phyloP scores from a whole-genome alignment of 2,888 invertebrate species.

The Drosophila hawaiiensis region DNA sequence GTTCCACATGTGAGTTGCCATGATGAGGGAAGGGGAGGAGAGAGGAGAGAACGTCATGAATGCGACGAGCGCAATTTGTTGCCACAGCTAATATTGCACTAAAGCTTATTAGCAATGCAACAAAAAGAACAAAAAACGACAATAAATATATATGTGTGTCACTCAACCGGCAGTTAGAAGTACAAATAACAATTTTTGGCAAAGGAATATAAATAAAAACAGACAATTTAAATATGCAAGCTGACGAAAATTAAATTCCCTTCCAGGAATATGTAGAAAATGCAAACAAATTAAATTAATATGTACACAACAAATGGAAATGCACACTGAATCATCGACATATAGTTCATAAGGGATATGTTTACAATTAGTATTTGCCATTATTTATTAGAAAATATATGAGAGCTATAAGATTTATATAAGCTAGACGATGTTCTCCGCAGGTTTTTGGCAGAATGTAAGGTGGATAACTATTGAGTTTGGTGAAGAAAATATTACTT shows the following conservation, averaged over 20 bases:
- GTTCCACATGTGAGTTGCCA: background rate
- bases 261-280: background rate
- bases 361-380: background rate
- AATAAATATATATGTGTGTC: constrained; percentile 32
- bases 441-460: background rate
- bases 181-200: constrained; percentile 3
- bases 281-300: background rate
- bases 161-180: constrained; percentile 32
- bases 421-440: too few species aligned
- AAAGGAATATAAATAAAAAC: constrained; percentile 33
- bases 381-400: background rate
- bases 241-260: constrained; percentile 4
- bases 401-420: background rate
- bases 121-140: constrained; percentile 19
- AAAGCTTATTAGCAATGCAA: constrained; percentile 71
- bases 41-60: background rate
- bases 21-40: background rate
- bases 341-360: background rate
- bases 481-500: background rate
- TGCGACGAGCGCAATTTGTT: constrained; percentile 58
- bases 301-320: background rate
- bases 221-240: background rate
- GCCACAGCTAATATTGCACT: constrained; percentile 75
- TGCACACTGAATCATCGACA: background rate
- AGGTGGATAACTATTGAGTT: background rate